Evolutionary conservation across 2,797 vertebrate genomes (phyloP).

Genomic region (Hippopotamyrus pictus): DNA sequence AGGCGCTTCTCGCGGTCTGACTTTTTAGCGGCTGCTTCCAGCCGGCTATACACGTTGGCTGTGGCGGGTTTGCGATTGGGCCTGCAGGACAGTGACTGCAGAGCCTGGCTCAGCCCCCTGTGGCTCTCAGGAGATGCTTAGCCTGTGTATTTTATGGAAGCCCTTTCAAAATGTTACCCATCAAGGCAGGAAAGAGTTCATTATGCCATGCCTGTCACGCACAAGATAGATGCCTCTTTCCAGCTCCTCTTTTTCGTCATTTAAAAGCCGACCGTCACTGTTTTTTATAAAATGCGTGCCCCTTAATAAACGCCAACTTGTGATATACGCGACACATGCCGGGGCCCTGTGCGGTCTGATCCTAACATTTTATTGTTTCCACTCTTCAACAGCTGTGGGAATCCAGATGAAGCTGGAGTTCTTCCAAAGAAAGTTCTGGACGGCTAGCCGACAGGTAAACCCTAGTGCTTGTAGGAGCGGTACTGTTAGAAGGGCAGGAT

Average conservation of each 20-base stretch:
- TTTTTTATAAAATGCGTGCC: slow-evolving; percentile 12
- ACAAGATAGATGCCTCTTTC: not conserved
- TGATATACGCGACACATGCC: not conserved
- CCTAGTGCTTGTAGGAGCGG: slow-evolving; percentile 20
- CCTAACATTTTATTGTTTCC: slow-evolving; percentile 35
- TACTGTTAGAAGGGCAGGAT: not conserved
- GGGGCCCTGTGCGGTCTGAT: not conserved
- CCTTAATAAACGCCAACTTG: slow-evolving; percentile 1
- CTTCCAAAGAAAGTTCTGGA: slow-evolving; percentile 98
- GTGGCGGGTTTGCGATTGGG: not conserved
- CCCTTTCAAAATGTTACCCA: slow-evolving; percentile 12
- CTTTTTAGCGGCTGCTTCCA: not conserved
- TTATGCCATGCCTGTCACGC: slow-evolving; percentile 10
- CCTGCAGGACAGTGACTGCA: not conserved
- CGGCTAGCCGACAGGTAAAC: slow-evolving; percentile 92
- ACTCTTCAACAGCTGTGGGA: slow-evolving; percentile 80
- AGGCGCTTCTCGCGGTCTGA: not conserved
- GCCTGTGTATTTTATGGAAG: slow-evolving; percentile 8
- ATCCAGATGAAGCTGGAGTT: slow-evolving; percentile 99
- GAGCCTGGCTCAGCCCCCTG: not conserved
- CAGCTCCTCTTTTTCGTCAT: not conserved
- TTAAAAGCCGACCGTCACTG: slow-evolving; percentile 1
- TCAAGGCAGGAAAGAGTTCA: not conserved
- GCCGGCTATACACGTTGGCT: not conserved
- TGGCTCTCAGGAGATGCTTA: slow-evolving; percentile 13